Base-by-base conservation (phyloP, 2,797 vertebrate species). In the Fundulus diaphanus region DNA sequence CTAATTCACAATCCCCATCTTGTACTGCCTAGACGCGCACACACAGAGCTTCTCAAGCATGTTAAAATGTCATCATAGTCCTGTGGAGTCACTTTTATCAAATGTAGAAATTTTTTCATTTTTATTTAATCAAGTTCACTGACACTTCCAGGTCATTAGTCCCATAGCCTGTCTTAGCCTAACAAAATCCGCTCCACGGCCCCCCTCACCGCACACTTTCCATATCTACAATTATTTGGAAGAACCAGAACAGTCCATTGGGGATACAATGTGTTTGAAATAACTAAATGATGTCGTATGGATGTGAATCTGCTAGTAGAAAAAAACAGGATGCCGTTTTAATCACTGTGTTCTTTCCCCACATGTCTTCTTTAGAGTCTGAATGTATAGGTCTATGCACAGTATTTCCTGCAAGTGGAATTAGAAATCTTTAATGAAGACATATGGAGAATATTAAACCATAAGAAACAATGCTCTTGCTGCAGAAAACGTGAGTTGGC, bases 141-240 rank as follows among this genome's bases (percentile, higher is more conserved):
- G 96, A 94, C 95, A 94, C 95, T 98, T 98, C 96, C 96, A 96
- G 96, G 96, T 97, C 97, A 97, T 97, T 97, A 97, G 96, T 97
- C 96, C 95, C 94, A 93, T 94, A 94, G 93, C 94, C 91, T 93
- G 93, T 94, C 96, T 95, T 94, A 94, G 95, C 95, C 94, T 37
- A 42, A 24, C 37, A 5, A 22, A 96, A 96, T 95, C 24, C 71
- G 51, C 82, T 83, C 95, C 95, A 94, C 95, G 95, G 95, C 94
- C 75, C 94, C 75, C 66, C 59, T 66, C 40, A 76, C 13, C 74
- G 71, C 72, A 59, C 51, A 20, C 65, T 56, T 31, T 74, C 16
- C 77, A 74, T 68, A 35, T 68, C 66, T 66, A 73, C 65, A 76
- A 72, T 77, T 69, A 79, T 80, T 74, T 71, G 68, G 51, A 33